Evolutionary conservation across 2,797 vertebrate species (phyloP).

Genomic region (Pipistrellus pipistrellus): DNA sequence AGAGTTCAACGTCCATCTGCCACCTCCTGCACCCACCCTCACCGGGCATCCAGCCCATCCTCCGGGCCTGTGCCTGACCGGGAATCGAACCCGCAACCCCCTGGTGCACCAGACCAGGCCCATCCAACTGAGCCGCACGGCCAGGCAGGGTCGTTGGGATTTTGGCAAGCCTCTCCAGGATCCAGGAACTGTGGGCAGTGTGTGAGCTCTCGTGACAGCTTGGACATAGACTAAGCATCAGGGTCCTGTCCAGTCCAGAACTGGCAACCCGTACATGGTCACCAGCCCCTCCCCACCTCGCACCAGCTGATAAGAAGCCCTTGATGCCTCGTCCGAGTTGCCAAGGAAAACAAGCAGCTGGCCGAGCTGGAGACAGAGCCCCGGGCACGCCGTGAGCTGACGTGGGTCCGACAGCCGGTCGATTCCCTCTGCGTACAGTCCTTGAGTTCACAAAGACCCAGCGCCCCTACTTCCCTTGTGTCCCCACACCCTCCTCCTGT

Average conservation of each 20-base stretch:
- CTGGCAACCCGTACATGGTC: too few species aligned
- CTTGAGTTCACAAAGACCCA: background rate
- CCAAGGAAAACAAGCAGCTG: background rate
- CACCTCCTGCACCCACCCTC: too few species aligned
- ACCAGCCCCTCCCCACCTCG: background rate
- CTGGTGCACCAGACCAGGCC: too few species aligned
- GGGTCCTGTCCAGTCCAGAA: background rate
- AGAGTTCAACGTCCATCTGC: too few species aligned
- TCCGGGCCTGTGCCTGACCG: too few species aligned
- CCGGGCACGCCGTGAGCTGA: too few species aligned
- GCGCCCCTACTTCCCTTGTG: fast-evolving
- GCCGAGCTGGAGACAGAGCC: background rate
- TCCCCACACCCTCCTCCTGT: background rate
- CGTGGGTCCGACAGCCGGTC: fast-evolving
- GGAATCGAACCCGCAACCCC: too few species aligned
- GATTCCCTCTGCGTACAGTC: fast-evolving
- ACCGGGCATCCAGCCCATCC: too few species aligned
- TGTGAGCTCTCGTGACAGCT: background rate
- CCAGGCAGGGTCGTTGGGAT: background rate
- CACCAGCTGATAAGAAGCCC: background rate
- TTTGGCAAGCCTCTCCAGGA: background rate
- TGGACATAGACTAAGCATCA: background rate
- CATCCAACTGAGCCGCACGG: too few species aligned
- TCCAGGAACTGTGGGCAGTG: background rate
- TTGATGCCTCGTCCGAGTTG: fast-evolving